phyloP scores from a whole-genome alignment of 2,113 vertebrate genomes.

The Vicugna pacos region DNA sequence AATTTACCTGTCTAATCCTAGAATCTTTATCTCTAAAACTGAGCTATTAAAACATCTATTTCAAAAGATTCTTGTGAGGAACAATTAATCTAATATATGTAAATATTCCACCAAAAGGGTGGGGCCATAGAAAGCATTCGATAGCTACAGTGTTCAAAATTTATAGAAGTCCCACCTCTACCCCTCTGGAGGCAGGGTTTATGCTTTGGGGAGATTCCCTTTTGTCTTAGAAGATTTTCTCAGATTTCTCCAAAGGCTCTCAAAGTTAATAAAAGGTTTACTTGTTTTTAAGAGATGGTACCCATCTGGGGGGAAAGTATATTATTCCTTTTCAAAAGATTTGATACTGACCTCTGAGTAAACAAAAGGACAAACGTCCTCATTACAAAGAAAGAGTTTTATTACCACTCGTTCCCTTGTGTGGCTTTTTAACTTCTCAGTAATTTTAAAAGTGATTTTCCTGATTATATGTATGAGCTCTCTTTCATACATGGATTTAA shows the following conservation, averaged over 20 bases:
- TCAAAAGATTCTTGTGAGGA: slow-evolving; percentile 31
- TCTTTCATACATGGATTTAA: not conserved
- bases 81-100: not conserved
- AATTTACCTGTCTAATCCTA: not conserved
- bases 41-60: not conserved
- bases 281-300: not conserved
- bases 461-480: not conserved
- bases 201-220: not conserved
- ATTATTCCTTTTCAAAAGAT: not conserved
- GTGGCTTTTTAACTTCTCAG: not conserved
- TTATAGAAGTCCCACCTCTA: not conserved
- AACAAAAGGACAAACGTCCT: not conserved
- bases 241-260: not conserved
- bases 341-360: not conserved
- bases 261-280: not conserved
- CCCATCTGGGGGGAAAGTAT: not conserved
- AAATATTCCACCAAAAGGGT: not conserved
- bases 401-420: not conserved
- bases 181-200: not conserved
- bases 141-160: not conserved
- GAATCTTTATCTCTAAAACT: not conserved
- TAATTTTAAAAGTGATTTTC: not conserved
- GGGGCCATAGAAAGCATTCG: not conserved
- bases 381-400: not conserved
- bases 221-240: not conserved